Evolutionary conservation across 2,888 invertebrate genomes (phyloP).

Genomic region (Pedicia rivosa): DNA sequence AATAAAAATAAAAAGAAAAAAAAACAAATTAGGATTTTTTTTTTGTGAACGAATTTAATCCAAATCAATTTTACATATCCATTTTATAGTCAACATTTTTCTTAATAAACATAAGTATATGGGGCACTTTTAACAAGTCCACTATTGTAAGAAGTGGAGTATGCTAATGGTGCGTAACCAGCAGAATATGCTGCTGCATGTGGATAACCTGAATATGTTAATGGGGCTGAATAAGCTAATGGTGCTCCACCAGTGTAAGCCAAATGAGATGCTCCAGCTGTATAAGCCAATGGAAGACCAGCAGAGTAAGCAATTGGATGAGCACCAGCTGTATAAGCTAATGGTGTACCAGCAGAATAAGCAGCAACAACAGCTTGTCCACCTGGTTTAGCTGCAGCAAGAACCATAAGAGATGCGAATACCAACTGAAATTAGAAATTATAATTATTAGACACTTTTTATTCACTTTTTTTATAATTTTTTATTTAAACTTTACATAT

Average conservation of each 20-base stretch:
- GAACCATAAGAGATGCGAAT: conserved; percentile 36
- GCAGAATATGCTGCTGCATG: neutral
- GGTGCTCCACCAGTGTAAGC: conserved; percentile 13
- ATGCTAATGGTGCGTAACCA: conserved; percentile 2
- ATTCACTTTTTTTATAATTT: neutral
- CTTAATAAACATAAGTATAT: too few species aligned
- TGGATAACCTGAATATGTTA: neutral
- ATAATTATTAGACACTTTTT: neutral
- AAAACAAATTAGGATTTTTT: too few species aligned
- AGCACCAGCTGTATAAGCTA: conserved; percentile 16
- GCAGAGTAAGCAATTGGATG: conserved; percentile 23
- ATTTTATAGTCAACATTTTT: too few species aligned
- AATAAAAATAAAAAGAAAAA: too few species aligned
- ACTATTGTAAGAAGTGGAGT: conserved; percentile 5
- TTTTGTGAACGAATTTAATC: too few species aligned
- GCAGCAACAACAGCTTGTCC: conserved; percentile 14
- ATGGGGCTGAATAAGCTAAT: conserved; percentile 10
- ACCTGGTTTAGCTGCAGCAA: conserved; percentile 35
- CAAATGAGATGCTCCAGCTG: conserved; percentile 9
- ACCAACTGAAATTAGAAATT: conserved; percentile 25
- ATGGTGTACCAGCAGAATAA: conserved; percentile 20
- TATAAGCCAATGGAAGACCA: conserved; percentile 8
- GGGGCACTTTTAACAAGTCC: too few species aligned
- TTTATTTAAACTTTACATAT: conserved; percentile 29
- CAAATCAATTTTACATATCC: too few species aligned